A percentile compares a stretch with the other conserved stretches of the same genome.
Conservation (phyloP, 2,113 vertebrate species). For the Spizaetus ornatus region DNA sequence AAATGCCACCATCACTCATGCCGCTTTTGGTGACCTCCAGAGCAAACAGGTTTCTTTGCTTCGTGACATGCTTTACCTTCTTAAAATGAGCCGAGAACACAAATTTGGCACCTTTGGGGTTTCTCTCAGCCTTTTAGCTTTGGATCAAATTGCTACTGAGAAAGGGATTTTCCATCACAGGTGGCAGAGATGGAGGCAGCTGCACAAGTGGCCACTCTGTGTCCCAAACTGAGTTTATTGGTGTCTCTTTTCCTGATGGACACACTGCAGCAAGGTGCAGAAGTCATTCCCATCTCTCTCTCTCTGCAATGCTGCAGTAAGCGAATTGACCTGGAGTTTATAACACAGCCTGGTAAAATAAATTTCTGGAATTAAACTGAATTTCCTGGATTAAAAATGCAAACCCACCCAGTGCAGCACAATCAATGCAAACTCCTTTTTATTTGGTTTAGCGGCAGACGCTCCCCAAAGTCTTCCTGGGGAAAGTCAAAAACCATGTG, state of each 20-base stretch:
- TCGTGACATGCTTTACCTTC: neutral
- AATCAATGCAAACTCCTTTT: neutral
- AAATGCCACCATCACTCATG: neutral
- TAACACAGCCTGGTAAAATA: neutral
- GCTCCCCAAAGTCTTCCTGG: neutral
- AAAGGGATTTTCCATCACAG: neutral
- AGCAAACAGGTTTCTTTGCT: neutral
- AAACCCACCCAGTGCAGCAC: neutral
- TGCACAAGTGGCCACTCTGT: neutral
- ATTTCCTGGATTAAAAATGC: neutral
- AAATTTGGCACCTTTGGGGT: neutral
- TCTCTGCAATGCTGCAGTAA: neutral
- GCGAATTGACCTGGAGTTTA: neutral
- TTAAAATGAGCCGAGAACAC: neutral
- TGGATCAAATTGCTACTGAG: neutral
- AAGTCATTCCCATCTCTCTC: neutral
- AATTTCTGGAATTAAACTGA: neutral
- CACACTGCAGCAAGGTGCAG: neutral
- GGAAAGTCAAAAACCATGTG: slow-evolving; percentile 23
- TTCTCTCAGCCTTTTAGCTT: neutral
- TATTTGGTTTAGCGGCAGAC: neutral
- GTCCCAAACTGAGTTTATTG: neutral
- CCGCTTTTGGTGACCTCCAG: neutral
- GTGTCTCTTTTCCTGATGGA: neutral
- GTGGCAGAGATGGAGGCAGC: neutral